Evolutionary conservation across 2,888 invertebrate genomes (phyloP).

Genomic region (Ischnura elegans): DNA sequence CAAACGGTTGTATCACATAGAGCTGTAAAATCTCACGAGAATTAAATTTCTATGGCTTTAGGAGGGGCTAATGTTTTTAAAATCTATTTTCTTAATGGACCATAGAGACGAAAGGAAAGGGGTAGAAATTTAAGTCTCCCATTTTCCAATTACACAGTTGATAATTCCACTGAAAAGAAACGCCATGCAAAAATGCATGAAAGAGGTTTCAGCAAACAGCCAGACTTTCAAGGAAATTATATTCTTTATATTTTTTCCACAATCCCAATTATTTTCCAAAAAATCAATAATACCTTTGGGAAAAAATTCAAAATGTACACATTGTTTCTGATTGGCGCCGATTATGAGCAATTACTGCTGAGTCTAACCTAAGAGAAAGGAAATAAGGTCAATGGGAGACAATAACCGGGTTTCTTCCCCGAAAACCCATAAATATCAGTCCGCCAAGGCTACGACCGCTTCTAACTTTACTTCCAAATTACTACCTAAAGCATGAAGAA

Average conservation of each 20-base stretch:
- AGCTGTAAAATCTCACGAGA: not conserved
- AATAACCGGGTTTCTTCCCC: not conserved
- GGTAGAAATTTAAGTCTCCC: not conserved
- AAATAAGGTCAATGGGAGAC: too few relatives aligned
- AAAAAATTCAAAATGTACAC: not conserved
- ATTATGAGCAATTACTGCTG: not conserved
- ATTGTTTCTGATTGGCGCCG: not conserved
- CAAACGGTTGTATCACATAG: too few relatives aligned
- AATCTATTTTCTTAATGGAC: not conserved
- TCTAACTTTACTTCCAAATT: too few relatives aligned
- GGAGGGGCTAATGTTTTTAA: not conserved
- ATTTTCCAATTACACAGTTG: not conserved
- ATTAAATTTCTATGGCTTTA: not conserved
- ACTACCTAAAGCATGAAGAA: too few relatives aligned
- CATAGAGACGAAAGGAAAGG: not conserved
- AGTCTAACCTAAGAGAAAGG: not conserved
- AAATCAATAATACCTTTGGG: not conserved
- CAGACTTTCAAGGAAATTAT: not conserved
- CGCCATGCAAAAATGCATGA: not conserved
- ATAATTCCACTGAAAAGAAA: not conserved
- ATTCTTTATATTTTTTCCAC: not conserved
- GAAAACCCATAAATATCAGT: too few relatives aligned
- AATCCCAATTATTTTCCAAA: not conserved
- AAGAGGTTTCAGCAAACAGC: not conserved
- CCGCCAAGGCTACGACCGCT: too few relatives aligned